phyloP scores from a whole-genome alignment of 2,797 vertebrate species.

The Scomberomorus guttatus region DNA sequence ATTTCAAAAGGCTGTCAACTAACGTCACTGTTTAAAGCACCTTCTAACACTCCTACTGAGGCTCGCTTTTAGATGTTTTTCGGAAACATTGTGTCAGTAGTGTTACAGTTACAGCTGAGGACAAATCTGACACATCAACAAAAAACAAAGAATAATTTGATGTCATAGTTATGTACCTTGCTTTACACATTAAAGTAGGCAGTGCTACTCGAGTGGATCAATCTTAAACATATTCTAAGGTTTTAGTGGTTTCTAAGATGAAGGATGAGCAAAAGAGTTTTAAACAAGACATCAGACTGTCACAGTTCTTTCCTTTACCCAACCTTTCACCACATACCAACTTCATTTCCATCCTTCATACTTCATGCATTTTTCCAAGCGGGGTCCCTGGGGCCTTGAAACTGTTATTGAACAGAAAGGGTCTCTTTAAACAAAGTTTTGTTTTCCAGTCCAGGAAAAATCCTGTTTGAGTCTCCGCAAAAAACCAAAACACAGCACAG shows the following conservation, averaged over 20 bases:
- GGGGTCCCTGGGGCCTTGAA: slow-evolving; percentile 50
- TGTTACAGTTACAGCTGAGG: neutral
- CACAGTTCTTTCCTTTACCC: slow-evolving; percentile 35
- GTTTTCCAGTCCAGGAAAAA: slow-evolving; percentile 66
- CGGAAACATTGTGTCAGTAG: neutral
- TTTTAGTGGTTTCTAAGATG: neutral
- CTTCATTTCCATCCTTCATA: slow-evolving; percentile 47
- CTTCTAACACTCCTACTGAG: slow-evolving; percentile 54
- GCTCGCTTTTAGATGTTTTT: slow-evolving; percentile 20
- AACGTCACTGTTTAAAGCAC: slow-evolving; percentile 52
- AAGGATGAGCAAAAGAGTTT: slow-evolving; percentile 22
- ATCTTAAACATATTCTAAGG: neutral
- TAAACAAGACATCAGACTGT: slow-evolving; percentile 20
- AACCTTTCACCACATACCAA: slow-evolving; percentile 29
- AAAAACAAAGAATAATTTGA: no score
- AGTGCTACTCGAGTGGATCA: neutral
- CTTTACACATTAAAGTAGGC: neutral
- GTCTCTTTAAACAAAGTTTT: slow-evolving; percentile 49
- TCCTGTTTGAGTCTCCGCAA: slow-evolving; percentile 27
- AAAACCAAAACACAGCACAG: slow-evolving; percentile 47
- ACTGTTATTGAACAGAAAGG: slow-evolving; percentile 37
- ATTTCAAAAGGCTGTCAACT: slow-evolving; percentile 55
- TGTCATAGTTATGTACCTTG: neutral
- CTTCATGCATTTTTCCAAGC: slow-evolving; percentile 57
- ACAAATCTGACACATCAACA: neutral